These are phyloP conservation scores for Felis chaus DNA, from an alignment of 2,113 vertebrate species.

Conservation along the genomic window DNA sequence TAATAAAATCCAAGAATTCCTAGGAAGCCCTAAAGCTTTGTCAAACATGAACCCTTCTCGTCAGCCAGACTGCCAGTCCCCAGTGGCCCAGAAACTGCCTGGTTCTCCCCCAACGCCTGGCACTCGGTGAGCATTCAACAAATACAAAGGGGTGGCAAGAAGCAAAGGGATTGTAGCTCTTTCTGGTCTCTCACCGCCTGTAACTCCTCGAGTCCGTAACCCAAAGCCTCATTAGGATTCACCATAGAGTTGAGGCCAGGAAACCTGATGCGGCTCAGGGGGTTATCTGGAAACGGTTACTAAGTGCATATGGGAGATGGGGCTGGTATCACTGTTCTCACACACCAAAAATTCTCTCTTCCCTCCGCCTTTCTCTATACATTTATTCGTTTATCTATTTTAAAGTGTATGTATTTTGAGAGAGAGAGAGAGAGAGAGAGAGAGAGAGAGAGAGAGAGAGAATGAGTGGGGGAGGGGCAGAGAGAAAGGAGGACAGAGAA, in stretches of 20 bases:
- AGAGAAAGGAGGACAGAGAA: too few species aligned
- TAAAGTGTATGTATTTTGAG: too few species aligned
- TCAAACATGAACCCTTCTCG: background rate
- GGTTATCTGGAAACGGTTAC: background rate
- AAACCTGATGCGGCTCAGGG: rapidly evolving
- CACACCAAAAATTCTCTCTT: background rate
- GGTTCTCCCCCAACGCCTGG: background rate
- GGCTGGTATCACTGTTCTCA: rapidly evolving
- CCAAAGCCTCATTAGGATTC: background rate
- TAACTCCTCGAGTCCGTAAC: background rate
- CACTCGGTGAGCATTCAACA: background rate
- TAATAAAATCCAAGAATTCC: background rate
- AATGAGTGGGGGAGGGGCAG: too few species aligned
- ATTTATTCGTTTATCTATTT: too few species aligned
- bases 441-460: too few species aligned
- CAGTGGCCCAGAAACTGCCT: background rate
- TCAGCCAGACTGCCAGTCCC: background rate
- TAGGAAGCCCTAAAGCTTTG: background rate
- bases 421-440: too few species aligned
- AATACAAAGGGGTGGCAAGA: background rate
- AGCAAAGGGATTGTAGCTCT: background rate
- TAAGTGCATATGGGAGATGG: background rate
- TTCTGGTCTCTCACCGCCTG: background rate
- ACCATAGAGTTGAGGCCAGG: background rate
- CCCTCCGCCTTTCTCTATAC: background rate